A percentile compares a stretch with the other conserved stretches of the same genome.
These are phyloP conservation scores for Cotesia typhae DNA, from an alignment of 1,140 invertebrate genomes.

Conservation along the genomic window DNA sequence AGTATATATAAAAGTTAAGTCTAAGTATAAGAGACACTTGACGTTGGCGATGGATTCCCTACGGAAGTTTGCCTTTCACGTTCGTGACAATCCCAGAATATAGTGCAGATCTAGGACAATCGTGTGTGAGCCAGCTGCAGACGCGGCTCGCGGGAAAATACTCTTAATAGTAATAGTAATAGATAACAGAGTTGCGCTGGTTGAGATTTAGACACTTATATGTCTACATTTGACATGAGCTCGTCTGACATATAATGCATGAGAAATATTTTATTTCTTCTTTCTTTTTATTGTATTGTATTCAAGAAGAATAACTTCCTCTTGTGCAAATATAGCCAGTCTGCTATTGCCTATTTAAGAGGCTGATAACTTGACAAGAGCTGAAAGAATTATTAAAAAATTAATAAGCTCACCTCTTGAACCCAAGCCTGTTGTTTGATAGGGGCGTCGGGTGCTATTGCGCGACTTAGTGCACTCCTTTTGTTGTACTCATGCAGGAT, in stretches of 20 bases:
- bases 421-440: conserved; percentile 72
- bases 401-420: conserved; percentile 57
- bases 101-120: conserved; percentile 3
- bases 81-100: not conserved
- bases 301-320: not conserved
- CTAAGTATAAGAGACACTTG: not conserved
- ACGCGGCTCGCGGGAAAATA: conserved; percentile 9
- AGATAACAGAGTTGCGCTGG: too few species aligned
- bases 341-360: too few species aligned
- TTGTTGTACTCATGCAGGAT: conserved; percentile 78
- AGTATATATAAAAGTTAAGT: too few species aligned
- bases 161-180: too few species aligned
- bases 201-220: too few species aligned
- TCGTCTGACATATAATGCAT: too few species aligned
- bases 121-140: not conserved
- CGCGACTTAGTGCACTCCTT: conserved; percentile 65
- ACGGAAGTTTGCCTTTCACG: conserved; percentile 17
- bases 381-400: not conserved
- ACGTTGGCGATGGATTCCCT: not conserved
- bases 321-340: too few species aligned
- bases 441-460: conserved; percentile 78
- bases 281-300: not conserved
- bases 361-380: too few species aligned
- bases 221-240: too few species aligned
- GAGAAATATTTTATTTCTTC: not conserved